Conservation (phyloP, 2,888 invertebrate species). For the Microplitis deprimator region DNA sequence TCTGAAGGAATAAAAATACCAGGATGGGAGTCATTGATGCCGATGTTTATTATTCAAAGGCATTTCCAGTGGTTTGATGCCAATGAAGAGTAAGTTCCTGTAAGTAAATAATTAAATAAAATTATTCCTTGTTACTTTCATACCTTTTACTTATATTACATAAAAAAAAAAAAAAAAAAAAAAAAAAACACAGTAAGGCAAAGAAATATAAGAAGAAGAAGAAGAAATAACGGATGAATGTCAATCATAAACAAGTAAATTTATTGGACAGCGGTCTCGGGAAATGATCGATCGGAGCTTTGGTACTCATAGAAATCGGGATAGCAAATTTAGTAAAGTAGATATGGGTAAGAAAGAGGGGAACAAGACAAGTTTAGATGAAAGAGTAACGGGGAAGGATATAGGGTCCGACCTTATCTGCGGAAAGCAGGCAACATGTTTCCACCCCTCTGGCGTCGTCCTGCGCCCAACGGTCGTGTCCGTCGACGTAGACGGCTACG, state of each 20-base stretch:
- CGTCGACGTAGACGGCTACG: constrained; percentile 51
- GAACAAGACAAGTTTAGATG: constrained; percentile 32
- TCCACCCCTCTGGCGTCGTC: constrained; percentile 45
- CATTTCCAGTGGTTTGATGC: too few relatives aligned
- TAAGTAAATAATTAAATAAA: constrained; percentile 47
- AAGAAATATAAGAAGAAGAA: not conserved
- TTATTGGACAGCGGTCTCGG: constrained; percentile 43
- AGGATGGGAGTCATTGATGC: too few relatives aligned
- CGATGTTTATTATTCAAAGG: too few relatives aligned
- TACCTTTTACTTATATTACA: not conserved
- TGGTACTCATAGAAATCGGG: constrained; percentile 26
- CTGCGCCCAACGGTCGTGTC: constrained; percentile 55
- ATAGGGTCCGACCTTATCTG: constrained; percentile 69
- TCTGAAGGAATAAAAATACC: too few relatives aligned
- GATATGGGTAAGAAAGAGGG: not conserved
- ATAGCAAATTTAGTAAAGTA: constrained; percentile 30
- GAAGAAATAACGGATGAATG: constrained; percentile 25
- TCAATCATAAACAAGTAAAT: constrained; percentile 48
- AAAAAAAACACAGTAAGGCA: too few relatives aligned
- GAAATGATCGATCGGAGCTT: constrained; percentile 50
- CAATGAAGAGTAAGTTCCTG: not conserved
- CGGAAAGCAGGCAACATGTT: constrained; percentile 62
- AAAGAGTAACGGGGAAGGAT: constrained; percentile 52
- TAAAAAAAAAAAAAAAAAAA: too few relatives aligned
- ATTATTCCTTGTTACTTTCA: not conserved